These are phyloP conservation scores for Ichneumon xanthorius DNA, from an alignment of 2,888 invertebrate genomes.

Conservation along the genomic window DNA sequence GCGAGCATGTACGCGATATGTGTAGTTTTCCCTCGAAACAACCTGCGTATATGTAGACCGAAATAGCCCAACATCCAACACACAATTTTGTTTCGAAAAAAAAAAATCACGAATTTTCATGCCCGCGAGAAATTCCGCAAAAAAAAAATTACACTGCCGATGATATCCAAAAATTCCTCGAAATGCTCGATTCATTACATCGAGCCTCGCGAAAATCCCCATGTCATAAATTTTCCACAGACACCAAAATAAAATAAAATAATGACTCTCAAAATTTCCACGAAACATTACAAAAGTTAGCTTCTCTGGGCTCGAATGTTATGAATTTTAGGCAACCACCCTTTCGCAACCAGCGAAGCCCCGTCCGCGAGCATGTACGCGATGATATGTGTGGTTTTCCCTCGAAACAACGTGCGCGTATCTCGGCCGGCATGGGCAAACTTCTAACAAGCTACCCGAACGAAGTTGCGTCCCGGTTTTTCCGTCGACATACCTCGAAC, in stretches of 20 bases:
- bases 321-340: not conserved
- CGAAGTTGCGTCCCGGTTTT: not conserved
- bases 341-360: too few species aligned
- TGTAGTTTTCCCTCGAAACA: not conserved
- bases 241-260: too few species aligned
- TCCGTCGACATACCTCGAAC: not conserved
- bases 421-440: not conserved
- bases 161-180: not conserved
- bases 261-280: too few species aligned
- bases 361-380: not conserved
- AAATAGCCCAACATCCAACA: too few species aligned
- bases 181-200: not conserved
- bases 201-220: too few species aligned
- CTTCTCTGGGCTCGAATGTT: not conserved
- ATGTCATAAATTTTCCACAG: too few species aligned
- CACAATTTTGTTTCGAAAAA: not conserved
- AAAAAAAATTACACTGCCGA: not conserved
- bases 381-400: not conserved
- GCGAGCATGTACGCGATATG: not conserved
- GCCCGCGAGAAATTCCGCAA: not conserved
- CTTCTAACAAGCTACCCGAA: constrained; percentile 4
- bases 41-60: not conserved
- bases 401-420: not conserved
- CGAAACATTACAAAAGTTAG: too few species aligned
- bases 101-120: not conserved